phyloP scores from a whole-genome alignment of 2,113 vertebrate genomes.

The Corydoras sp. region DNA sequence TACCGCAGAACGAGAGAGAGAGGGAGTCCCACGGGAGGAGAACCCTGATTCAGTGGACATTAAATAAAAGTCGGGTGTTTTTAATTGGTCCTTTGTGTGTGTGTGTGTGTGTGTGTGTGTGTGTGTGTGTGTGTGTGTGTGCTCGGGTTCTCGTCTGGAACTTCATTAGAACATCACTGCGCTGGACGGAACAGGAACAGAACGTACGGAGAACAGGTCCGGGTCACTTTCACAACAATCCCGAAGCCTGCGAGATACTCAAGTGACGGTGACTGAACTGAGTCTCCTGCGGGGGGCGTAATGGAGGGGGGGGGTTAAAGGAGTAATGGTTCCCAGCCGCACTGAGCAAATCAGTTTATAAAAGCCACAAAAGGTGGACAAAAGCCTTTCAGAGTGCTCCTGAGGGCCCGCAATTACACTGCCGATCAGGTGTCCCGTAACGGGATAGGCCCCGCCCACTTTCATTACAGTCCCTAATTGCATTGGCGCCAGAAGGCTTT shows the following conservation, averaged over 20 bases:
- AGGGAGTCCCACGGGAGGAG: no score
- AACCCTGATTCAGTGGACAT: no score
- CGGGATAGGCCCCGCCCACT: background rate
- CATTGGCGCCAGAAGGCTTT: background rate
- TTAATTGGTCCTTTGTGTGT: no score
- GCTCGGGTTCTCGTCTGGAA: no score
- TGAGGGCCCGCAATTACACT: background rate
- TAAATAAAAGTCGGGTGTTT: no score
- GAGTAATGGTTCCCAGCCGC: slow-evolving; percentile 17
- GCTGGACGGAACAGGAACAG: no score
- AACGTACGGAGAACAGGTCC: no score
- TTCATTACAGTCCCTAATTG: background rate
- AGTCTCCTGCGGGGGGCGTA: no score
- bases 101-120: no score
- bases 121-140: no score
- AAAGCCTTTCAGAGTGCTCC: slow-evolving; percentile 12
- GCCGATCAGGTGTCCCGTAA: slow-evolving; percentile 2
- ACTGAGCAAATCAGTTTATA: slow-evolving; percentile 22
- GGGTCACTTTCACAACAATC: slow-evolving; percentile 4
- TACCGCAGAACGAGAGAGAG: no score
- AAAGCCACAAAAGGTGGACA: slow-evolving; percentile 15
- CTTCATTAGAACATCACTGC: no score
- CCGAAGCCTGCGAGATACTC: background rate
- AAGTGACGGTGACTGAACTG: background rate
- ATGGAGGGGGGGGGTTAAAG: background rate